A percentile compares a stretch with the other conserved stretches of the same genome.
These are phyloP conservation scores for Lamproptera curius DNA, from an alignment of 2,888 invertebrate genomes.

Conservation along the genomic window DNA sequence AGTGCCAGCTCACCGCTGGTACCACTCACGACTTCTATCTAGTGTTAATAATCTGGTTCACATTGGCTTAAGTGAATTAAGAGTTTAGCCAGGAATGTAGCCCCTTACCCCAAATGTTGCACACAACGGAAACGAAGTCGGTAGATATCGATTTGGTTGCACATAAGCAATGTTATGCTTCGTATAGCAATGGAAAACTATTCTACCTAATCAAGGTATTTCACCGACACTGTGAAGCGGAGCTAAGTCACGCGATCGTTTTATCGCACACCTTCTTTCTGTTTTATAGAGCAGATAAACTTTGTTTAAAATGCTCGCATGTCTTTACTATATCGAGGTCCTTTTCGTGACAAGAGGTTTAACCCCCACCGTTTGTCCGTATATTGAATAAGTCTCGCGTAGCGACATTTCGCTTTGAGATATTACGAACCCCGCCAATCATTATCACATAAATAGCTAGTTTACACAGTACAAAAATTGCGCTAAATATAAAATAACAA, in stretches of 20 bases:
- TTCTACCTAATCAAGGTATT: slow-evolving; percentile 65
- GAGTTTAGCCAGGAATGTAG: too few species aligned
- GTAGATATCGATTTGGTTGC: background rate
- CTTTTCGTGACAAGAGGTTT: slow-evolving; percentile 67
- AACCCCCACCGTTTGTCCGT: slow-evolving; percentile 57
- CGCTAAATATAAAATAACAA: background rate
- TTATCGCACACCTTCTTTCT: slow-evolving; percentile 73
- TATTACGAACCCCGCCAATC: slow-evolving; percentile 19
- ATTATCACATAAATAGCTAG: slow-evolving; percentile 14
- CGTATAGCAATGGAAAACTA: slow-evolving; percentile 33
- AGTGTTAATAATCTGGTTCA: slow-evolving; percentile 10
- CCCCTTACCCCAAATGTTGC: too few species aligned
- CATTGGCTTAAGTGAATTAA: slow-evolving; percentile 1
- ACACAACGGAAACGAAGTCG: background rate
- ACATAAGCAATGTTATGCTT: slow-evolving; percentile 1
- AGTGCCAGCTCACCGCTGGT: slow-evolving; percentile 70
- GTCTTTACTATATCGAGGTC: slow-evolving; percentile 64
- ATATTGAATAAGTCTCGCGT: slow-evolving; percentile 25
- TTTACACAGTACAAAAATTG: slow-evolving; percentile 17
- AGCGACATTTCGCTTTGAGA: slow-evolving; percentile 10
- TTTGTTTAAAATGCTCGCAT: slow-evolving; percentile 74
- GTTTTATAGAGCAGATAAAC: slow-evolving; percentile 70
- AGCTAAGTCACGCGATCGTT: slow-evolving; percentile 71
- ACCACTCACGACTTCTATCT: slow-evolving; percentile 36
- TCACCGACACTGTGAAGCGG: slow-evolving; percentile 55